Base-by-base conservation (phyloP, 1,140 invertebrate genomes). In the Brachionus manjavacas region DNA sequence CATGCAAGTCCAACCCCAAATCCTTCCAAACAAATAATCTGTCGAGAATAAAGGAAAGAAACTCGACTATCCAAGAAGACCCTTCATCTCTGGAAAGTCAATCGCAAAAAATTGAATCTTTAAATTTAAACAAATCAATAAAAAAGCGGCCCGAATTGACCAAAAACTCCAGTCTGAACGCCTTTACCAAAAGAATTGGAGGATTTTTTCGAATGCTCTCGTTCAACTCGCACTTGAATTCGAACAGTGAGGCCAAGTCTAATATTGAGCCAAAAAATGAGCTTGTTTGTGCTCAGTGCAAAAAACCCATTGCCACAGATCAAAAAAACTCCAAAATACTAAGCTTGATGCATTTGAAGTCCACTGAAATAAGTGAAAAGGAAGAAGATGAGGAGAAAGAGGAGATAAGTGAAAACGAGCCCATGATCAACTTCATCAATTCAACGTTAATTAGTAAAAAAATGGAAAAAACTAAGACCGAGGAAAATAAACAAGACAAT, bases 21-120 rank as follows among this genome's bases (percentile, higher is more conserved):
- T 7, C 68, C 4, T 41, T 41, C 16, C 28, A 72, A 11, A 2
- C 4, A 9, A 72, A 72, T 23, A 72, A 72, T 41, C 9, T 72
- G 43, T 72, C 68, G 9, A 25, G 25, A 28, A 76, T 76, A 23
- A 76, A 76, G 4, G 72, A 76, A 49, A 23, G 43, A 46, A 76
- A 23, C 46, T 76, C 72, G 14, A 76, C 72, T n/a, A 76, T 49
- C n/a, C 16, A 76, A 28, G 72, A 76, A n/a, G 72, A 76, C 9
- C 72, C 72, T 35, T 76, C 72, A 12, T 76, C 72, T 4, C 23
- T 49, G 7, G 72, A 76, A 23, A 49, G 41, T 49, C 72, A 76
- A 49, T 12, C 41, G 2, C 7, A 14, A 16, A 76, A 76, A 25
- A 76, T 52, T 31, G 41, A 76, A 14, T 4, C 20, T 1, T 1